Percentiles rank a stretch among this genome's conserved stretches.
These are phyloP conservation scores for Hypena proboscidalis DNA, from an alignment of 2,888 invertebrate species.

Conservation along the genomic window DNA sequence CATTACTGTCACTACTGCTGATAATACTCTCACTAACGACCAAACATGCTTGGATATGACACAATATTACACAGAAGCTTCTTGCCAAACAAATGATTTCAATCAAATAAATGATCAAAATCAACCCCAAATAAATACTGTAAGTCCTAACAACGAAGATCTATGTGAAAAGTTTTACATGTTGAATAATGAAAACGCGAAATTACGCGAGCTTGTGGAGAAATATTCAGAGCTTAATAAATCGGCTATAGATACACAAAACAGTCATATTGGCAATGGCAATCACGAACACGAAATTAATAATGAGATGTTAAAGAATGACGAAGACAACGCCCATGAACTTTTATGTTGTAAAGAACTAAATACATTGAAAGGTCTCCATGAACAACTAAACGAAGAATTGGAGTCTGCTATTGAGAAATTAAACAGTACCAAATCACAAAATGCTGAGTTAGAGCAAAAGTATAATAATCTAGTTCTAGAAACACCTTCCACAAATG, in stretches of 20 bases:
- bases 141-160: slow-evolving; percentile 46
- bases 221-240: slow-evolving; percentile 35
- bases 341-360: slow-evolving; percentile 45
- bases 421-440: slow-evolving; percentile 44
- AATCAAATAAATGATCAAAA: slow-evolving; percentile 42
- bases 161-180: slow-evolving; percentile 46
- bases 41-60: slow-evolving; percentile 71
- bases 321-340: slow-evolving; percentile 2
- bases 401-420: slow-evolving; percentile 48
- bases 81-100: slow-evolving; percentile 55
- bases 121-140: slow-evolving; percentile 44
- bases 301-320: background rate
- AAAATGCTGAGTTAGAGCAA: slow-evolving; percentile 57
- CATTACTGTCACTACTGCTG: slow-evolving; percentile 65
- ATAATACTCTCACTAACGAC: slow-evolving; percentile 68
- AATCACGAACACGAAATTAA: slow-evolving; percentile 14
- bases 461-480: slow-evolving; percentile 61
- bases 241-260: slow-evolving; percentile 44
- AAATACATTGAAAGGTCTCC: slow-evolving; percentile 26
- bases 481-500: slow-evolving; percentile 60
- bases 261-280: slow-evolving; percentile 49
- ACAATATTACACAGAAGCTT: slow-evolving; percentile 62
- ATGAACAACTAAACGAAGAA: slow-evolving; percentile 43
- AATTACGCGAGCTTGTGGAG: slow-evolving; percentile 50
- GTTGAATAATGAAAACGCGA: slow-evolving; percentile 59